Conservation (phyloP, 2,888 invertebrate species). For the Polydrusus pterygomalis region DNA sequence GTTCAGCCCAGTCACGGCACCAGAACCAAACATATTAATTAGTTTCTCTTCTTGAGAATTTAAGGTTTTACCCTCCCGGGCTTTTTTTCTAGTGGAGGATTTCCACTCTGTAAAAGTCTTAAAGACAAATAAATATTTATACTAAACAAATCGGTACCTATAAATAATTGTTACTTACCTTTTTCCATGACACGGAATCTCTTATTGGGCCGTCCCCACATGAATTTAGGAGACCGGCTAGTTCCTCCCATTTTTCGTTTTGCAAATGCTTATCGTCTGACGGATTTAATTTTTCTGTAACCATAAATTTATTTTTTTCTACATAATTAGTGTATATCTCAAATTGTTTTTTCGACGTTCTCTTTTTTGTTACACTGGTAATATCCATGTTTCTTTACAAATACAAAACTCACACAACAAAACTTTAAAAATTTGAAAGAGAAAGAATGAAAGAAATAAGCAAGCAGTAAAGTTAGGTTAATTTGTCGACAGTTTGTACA, state of each 20-base stretch:
- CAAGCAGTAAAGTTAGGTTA: background rate
- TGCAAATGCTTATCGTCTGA: background rate
- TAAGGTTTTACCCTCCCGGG: background rate
- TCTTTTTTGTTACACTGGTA: background rate
- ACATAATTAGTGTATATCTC: background rate
- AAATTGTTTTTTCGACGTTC: background rate
- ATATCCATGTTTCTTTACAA: background rate
- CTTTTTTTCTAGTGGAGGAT: background rate
- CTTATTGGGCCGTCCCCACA: background rate
- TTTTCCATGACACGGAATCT: slow-evolving; percentile 7
- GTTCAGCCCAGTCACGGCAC: background rate
- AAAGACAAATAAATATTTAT: background rate
- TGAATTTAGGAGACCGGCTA: background rate
- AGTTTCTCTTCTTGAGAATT: background rate
- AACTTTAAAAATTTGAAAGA: background rate
- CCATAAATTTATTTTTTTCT: background rate
- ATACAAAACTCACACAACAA: background rate
- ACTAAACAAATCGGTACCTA: background rate
- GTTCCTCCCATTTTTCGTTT: background rate
- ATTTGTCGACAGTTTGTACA: background rate
- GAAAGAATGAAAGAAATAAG: background rate
- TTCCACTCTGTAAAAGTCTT: slow-evolving; percentile 4
- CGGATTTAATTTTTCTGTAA: background rate
- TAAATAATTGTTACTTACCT: background rate
- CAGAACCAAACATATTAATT: background rate